A percentile compares a stretch with the other conserved stretches of the same genome.
These are phyloP conservation scores for Heloderma charlesbogerti DNA, from an alignment of 2,113 vertebrate species.

Conservation along the genomic window DNA sequence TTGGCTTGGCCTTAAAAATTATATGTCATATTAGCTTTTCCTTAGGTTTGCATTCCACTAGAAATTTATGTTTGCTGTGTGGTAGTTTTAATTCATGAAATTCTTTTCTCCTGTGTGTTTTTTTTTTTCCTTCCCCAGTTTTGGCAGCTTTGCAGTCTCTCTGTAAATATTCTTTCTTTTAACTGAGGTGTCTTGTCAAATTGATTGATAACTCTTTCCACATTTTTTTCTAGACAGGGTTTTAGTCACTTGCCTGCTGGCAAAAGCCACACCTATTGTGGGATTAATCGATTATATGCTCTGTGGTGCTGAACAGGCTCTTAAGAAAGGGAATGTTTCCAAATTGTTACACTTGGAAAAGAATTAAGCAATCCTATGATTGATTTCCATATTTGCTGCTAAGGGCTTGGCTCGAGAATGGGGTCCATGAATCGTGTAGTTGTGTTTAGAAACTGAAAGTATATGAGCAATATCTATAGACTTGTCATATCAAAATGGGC, in stretches of 20 bases:
- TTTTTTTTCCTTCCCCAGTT: not conserved
- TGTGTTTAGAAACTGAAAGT: slow-evolving; percentile 14
- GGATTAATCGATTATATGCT: slow-evolving; percentile 23
- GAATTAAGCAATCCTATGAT: slow-evolving; percentile 21
- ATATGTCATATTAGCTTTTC: not conserved
- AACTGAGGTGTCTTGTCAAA: slow-evolving; percentile 41
- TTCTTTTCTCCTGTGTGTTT: slow-evolving; percentile 35
- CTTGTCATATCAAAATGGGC: not conserved
- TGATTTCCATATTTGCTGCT: slow-evolving; percentile 25
- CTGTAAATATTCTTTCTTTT: slow-evolving; percentile 39
- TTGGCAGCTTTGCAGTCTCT: slow-evolving; percentile 18
- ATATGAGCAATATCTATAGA: not conserved
- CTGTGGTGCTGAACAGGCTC: not conserved
- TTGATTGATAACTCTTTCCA: slow-evolving; percentile 34
- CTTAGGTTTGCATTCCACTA: slow-evolving; percentile 7
- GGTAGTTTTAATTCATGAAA: slow-evolving; percentile 51
- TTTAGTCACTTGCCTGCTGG: not conserved
- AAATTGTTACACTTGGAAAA: slow-evolving; percentile 31
- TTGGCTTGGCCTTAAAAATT: not conserved
- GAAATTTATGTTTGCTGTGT: slow-evolving; percentile 48
- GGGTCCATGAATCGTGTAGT: not conserved
- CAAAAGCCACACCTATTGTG: slow-evolving; percentile 20
- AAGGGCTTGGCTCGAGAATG: not conserved
- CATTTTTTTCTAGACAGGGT: slow-evolving; percentile 10
- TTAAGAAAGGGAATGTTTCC: slow-evolving; percentile 29